Conservation (phyloP, 2,113 vertebrate species). For the Antechinus stuartii region DNA sequence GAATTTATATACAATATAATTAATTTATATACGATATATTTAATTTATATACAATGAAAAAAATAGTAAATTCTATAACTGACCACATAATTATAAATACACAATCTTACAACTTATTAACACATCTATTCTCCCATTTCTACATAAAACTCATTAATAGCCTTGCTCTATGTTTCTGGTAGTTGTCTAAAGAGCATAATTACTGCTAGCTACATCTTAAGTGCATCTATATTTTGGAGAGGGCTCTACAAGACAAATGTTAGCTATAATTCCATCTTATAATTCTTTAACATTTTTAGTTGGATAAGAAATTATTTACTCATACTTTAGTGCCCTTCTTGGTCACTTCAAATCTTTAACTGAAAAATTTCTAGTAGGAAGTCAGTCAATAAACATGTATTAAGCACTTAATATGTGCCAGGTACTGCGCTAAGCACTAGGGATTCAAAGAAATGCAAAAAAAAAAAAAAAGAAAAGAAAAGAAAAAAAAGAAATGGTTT, state of each 20-base stretch:
- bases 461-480: not conserved
- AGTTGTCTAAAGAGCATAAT: not conserved
- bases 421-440: not conserved
- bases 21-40: no score
- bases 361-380: not conserved
- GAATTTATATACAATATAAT: no score
- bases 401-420: not conserved
- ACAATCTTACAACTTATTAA: not conserved
- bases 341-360: not conserved
- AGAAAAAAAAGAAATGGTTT: not conserved
- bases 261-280: not conserved
- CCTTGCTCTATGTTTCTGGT: not conserved
- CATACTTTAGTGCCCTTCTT: not conserved
- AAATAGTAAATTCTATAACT: not conserved
- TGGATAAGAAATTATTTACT: not conserved
- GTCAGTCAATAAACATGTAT: not conserved
- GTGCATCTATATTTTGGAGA: not conserved
- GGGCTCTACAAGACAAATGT: not conserved
- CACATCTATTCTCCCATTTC: not conserved
- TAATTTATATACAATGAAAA: no score
- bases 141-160: not conserved
- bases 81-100: not conserved
- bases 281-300: not conserved
- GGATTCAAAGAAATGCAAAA: not conserved
- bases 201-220: not conserved